A percentile compares a stretch with the other conserved stretches of the same genome.
phyloP scores from a whole-genome alignment of 2,888 invertebrate species.

The Clusia tigrina region DNA sequence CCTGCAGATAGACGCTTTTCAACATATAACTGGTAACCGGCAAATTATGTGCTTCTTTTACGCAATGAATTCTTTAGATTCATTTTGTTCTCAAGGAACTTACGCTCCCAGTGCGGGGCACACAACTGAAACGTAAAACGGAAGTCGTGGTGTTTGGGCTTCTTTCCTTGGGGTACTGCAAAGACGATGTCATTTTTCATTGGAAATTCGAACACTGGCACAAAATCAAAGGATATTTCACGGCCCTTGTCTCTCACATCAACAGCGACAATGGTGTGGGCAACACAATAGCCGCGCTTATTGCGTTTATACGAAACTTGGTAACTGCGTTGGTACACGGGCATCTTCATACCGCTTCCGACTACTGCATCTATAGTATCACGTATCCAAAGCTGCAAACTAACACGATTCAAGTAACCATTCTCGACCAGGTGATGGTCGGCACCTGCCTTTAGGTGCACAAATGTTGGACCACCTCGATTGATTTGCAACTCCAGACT shows the following conservation, averaged over 20 bases:
- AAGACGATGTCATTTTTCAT: slow-evolving; percentile 37
- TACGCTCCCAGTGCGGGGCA: slow-evolving; percentile 43
- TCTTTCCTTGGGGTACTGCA: slow-evolving; percentile 49
- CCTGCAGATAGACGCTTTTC: slow-evolving; percentile 42
- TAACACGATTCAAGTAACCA: slow-evolving; percentile 35
- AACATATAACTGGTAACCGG: slow-evolving; percentile 51
- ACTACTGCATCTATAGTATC: slow-evolving; percentile 31
- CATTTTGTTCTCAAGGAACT: slow-evolving; percentile 35
- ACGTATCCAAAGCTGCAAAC: slow-evolving; percentile 47
- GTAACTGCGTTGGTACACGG: too few species aligned
- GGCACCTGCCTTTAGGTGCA: slow-evolving; percentile 23
- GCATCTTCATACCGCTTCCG: not conserved
- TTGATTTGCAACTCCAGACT: too few species aligned
- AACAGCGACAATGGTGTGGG: slow-evolving; percentile 46
- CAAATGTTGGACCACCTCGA: slow-evolving; percentile 23
- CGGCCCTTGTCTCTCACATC: slow-evolving; percentile 20
- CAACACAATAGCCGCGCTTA: slow-evolving; percentile 39
- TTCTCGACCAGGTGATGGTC: not conserved
- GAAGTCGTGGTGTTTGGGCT: too few species aligned
- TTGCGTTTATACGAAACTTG: slow-evolving; percentile 32
- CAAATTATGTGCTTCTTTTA: slow-evolving; percentile 48
- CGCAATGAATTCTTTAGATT: slow-evolving; percentile 46
- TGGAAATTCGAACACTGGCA: slow-evolving; percentile 45
- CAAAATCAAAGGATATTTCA: slow-evolving; percentile 47
- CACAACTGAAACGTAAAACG: slow-evolving; percentile 40